Base-by-base conservation (phyloP, 2,888 invertebrate species). In the Heliconius ismenius region DNA sequence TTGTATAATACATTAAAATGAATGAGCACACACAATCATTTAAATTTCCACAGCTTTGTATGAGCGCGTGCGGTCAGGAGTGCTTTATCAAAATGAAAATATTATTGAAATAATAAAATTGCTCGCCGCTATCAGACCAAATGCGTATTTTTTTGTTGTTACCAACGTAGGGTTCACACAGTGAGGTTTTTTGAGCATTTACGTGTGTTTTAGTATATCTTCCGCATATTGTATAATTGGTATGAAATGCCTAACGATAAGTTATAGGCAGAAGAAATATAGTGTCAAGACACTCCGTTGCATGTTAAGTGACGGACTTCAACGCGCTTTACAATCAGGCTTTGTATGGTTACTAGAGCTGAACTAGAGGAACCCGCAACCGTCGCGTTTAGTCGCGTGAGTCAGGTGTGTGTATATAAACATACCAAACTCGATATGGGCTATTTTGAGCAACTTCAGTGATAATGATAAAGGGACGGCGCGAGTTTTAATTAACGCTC, bases 21-120 rank as follows among this genome's bases (percentile, higher is more conserved):
- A 73, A 62, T 73, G 62, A 62, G 36, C 73, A 62, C 73, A 62
- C 73, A 54, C 58, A 62, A 43, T 63, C 43, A 73, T 73, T 73
- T 73, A 63, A 73, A 73, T 63, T 70, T 70, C 58, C 70, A 70
- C 70, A 58, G 70, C 58, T 70, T 70, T 70, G 58, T 70, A 15
- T 58, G n/a, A 9, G 70, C 36, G 58, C 32, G 69, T 58, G 70
- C 70, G 58, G 70, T 70, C 58, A 70, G n/a, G n/a, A 70, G 70
- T 36, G 70, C 32, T 58, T 70, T 58, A 70, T 70, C 58, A 58
- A 54, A 70, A 36, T 58, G n/a, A 58, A 58, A 70, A 70, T 69
- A 32, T 54, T 69, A 69, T 69, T 54, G 69, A 69, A 69, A 69
- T 69, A 69, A 69, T 69, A 58, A 70, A 70, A 70, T n/a, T 58